Conservation (phyloP, 2,113 vertebrate genomes). For the Diphyllodes magnificus region DNA sequence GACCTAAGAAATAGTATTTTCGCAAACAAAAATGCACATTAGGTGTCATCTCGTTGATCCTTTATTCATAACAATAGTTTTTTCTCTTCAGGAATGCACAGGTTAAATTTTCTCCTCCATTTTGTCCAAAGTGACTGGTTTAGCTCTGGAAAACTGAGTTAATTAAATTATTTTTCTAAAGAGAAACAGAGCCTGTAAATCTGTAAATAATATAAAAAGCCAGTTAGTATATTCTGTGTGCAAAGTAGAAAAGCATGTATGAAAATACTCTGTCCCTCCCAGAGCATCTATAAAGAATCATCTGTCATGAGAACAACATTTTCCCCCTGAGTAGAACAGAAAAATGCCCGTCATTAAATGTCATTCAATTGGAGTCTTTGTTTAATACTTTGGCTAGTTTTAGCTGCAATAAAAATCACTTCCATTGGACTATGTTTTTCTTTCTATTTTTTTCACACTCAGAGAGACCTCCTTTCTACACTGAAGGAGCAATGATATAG, state of each 20-base stretch:
- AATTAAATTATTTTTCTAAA: neutral
- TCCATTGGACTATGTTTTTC: neutral
- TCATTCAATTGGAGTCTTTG: neutral
- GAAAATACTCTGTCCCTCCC: neutral
- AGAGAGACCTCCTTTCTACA: neutral
- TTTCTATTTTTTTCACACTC: neutral
- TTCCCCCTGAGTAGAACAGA: neutral
- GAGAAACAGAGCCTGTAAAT: neutral
- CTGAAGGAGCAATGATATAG: neutral
- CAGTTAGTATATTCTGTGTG: neutral
- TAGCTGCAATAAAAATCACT: neutral
- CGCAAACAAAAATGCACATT: neutral
- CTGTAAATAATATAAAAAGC: neutral
- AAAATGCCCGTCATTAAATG: neutral
- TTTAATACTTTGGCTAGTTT: neutral
- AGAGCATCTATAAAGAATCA: neutral
- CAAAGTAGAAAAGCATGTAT: conserved; percentile 6
- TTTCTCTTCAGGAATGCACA: neutral
- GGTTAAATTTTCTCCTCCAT: neutral
- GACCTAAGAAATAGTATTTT: neutral
- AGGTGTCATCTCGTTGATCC: neutral
- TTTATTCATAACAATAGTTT: neutral
- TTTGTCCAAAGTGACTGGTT: neutral
- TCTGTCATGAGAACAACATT: neutral
- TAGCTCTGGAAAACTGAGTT: neutral